Percentiles rank a stretch among this genome's conserved stretches.
Conservation (phyloP, 2,888 invertebrate genomes). For the Oxycera nigricornis region DNA sequence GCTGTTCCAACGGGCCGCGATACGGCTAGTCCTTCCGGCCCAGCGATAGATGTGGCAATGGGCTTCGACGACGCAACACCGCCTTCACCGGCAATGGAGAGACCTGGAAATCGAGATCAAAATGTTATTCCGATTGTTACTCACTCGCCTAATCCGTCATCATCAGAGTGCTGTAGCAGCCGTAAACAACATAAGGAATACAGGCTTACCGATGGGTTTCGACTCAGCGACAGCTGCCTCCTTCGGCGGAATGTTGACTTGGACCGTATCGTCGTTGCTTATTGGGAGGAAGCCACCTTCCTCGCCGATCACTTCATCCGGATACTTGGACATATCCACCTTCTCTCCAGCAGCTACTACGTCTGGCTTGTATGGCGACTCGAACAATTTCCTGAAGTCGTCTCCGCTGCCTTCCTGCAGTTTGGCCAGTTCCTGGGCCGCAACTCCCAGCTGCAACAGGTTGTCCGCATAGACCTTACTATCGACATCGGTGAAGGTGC, state of each 20-base stretch:
- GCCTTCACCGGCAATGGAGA: constrained; percentile 69
- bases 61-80: constrained; percentile 78
- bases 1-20: constrained; percentile 77
- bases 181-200: too few species aligned
- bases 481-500: constrained; percentile 65
- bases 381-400: constrained; percentile 63
- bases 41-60: constrained; percentile 73
- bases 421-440: constrained; percentile 67
- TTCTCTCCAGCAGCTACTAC: constrained; percentile 33
- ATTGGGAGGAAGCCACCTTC: constrained; percentile 56
- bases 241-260: constrained; percentile 65
- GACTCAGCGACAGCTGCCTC: constrained; percentile 76
- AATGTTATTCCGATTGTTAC: too few species aligned
- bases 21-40: constrained; percentile 73
- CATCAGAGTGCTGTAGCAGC: too few species aligned
- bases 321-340: constrained; percentile 29
- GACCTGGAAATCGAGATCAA: constrained; percentile 62
- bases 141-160: background rate
- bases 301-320: constrained; percentile 57
- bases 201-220: constrained; percentile 72
- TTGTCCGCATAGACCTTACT: constrained; percentile 67
- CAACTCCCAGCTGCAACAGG: constrained; percentile 65
- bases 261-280: constrained; percentile 60
- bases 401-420: constrained; percentile 65
- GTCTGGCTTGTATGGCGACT: constrained; percentile 54